Base-by-base conservation (phyloP, 2,888 invertebrate species). In the Tetanocera ferruginea region DNA sequence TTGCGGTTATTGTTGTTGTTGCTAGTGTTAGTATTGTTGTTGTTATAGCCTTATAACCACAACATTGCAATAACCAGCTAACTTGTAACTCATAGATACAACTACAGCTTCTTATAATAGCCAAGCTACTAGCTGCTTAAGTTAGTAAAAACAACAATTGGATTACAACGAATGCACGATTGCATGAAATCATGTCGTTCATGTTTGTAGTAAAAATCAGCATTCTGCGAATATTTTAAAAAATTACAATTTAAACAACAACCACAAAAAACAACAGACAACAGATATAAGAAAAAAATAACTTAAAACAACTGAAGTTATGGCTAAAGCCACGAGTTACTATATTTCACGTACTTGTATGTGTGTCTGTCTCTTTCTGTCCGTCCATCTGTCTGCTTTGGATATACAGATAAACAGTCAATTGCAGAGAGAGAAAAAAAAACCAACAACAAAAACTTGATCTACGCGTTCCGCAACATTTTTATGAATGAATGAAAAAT, bases 401-500 rank as follows among this genome's bases (percentile, higher is more conserved):
- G n/a, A 60, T 28, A 52, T 23, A 23, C 51, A 71, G 19, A 19
- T 25, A 19, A 57, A 60, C 43, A 57, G 17, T 25, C 25, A 43
- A 31, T 43, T 25, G n/a, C 25, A 71, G 55, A 52, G n/a, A 71
- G 55, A 52, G 49, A 19, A 55, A 66, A 9, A 57, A 71, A 34
- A 28, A 11, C 37, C 43, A 28, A 14, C 14, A 31, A 23, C n/a
- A 37, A 60, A 71, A 73, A 74, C 74, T 37, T 52, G 37, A 8
- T 76, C 28, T 69, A 72, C 77, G 72, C 77, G 72, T 77, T 77
- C 72, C 77, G 72, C 77, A 77, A 72, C 72, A 72, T 77, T 77
- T 77, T 77, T 72, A 72, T 77, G 77, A 77, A 77, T 77, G 77
- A 72, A 76, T 76, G 71, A 71, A 52, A 72, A 77, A 72, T 55